Base-by-base conservation (phyloP, 2,888 invertebrate species). In the Drosophila melanocephala region DNA sequence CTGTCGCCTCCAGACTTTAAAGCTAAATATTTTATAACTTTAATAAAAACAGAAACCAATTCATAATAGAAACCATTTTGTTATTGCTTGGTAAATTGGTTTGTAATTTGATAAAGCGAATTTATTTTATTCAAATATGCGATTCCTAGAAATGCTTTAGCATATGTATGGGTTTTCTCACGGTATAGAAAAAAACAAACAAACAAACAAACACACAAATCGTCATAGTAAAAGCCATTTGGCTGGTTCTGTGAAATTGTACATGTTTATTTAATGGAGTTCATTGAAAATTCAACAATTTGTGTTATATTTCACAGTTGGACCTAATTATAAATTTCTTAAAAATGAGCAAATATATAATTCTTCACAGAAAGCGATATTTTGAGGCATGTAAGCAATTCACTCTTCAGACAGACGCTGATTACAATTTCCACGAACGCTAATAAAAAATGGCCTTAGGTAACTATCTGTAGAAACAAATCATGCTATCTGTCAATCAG, bases 391-490 rank as follows among this genome's bases (percentile, higher is more conserved):
- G 9, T 10, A 22, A 30, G n/a, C 4, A 47, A 33, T 47, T 33
- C 6, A 28, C 26, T 35, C 28, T 52, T 26, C 9, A 28, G 35
- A 30, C 53, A 22, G 19, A n/a, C 12, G 5, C 5, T 30, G 30
- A 52, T 35, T 51, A 12, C 26, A 10, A 16, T 6, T 22, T 4
- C 28, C 0, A 2, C 2, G 28, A n/a, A 12, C 32, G 7, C 56
- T 37, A 42, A 42, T 19, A 10, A 55, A 44, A 60, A 60, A 52
- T 32, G 39, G 60, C 4, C 32, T 16, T 65, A 16, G 22, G 9
- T 9, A 56, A 16, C 59, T 28, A 26, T 47, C 42, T 37, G 37
- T 69, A 14, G 47, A 37, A 63, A 57, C 63, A 53, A 75, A 65
- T 65, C 22, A 33, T 51, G 42, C 26, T 59, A 52, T 9, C 33